Percentiles rank a stretch among this genome's conserved stretches.
Evolutionary conservation across 2,113 vertebrate species (phyloP).

Genomic region (Oplegnathus fasciatus): DNA sequence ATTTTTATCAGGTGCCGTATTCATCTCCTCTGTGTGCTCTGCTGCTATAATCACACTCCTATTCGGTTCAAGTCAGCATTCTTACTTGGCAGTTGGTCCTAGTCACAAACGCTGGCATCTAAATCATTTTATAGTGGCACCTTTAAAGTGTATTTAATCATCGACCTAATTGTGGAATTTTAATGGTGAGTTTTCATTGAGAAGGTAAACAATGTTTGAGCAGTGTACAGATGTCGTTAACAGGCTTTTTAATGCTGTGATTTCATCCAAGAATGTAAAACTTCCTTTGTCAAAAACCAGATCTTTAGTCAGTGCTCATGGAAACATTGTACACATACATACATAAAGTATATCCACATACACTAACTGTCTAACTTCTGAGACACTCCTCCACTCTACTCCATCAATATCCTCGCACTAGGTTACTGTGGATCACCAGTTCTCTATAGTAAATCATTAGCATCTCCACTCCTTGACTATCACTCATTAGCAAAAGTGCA

Average conservation of each 20-base stretch:
- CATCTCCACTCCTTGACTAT: slow-evolving; percentile 27
- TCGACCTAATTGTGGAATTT: background rate
- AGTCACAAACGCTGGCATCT: slow-evolving; percentile 26
- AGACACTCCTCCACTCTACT: background rate
- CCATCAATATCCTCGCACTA: slow-evolving; percentile 17
- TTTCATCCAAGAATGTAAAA: background rate
- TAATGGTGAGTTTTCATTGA: slow-evolving; percentile 3
- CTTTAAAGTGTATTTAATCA: slow-evolving; percentile 31
- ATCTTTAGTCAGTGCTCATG: background rate
- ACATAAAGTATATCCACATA: background rate
- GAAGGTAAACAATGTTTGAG: background rate
- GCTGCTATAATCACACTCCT: background rate
- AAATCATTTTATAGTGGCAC: slow-evolving; percentile 17
- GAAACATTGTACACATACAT: background rate
- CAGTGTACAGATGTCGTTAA: background rate
- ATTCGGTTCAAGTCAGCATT: slow-evolving; percentile 16
- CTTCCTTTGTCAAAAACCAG: background rate
- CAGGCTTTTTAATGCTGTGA: background rate
- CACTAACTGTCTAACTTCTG: background rate
- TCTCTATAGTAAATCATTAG: slow-evolving; percentile 50
- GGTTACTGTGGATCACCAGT: slow-evolving; percentile 51
- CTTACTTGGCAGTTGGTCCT: background rate
- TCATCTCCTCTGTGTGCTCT: background rate
- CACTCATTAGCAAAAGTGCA: slow-evolving; percentile 57
- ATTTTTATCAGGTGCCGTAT: slow-evolving; percentile 15